Conservation (phyloP, 2,888 invertebrate species). For the Elysia crispata region DNA sequence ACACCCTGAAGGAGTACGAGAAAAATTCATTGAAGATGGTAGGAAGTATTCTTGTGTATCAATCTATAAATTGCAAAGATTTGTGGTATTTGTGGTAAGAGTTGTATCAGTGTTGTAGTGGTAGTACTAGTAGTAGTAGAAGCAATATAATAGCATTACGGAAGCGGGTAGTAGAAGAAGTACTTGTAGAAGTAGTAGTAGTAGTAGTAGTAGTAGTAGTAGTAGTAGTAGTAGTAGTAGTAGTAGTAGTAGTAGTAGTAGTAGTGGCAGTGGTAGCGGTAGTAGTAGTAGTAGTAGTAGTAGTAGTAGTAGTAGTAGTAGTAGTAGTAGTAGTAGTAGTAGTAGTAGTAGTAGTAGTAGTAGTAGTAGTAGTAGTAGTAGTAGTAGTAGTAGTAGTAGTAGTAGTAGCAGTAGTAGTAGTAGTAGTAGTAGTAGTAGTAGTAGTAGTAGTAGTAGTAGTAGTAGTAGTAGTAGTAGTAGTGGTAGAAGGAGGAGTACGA, state of each 20-base stretch:
- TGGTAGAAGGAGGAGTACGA: background rate
- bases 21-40: too few relatives aligned
- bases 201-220: background rate
- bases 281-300: conserved; percentile 19
- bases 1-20: too few relatives aligned
- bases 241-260: background rate
- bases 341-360: conserved; percentile 23
- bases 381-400: conserved; percentile 22
- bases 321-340: conserved; percentile 25
- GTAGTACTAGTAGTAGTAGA: too few relatives aligned
- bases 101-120: too few relatives aligned
- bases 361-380: conserved; percentile 16
- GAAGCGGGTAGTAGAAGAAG: background rate
- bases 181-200: background rate
- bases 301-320: conserved; percentile 26
- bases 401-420: conserved; percentile 26
- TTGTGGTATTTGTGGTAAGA: too few relatives aligned
- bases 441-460: conserved; percentile 28
- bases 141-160: too few relatives aligned
- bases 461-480: conserved; percentile 25
- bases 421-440: conserved; percentile 28
- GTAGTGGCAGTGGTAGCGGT: background rate
- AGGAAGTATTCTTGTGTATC: too few relatives aligned
- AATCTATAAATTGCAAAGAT: too few relatives aligned
- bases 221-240: conserved; percentile 1